Conservation (phyloP, 2,888 invertebrate species). For the Plebejus anna region DNA sequence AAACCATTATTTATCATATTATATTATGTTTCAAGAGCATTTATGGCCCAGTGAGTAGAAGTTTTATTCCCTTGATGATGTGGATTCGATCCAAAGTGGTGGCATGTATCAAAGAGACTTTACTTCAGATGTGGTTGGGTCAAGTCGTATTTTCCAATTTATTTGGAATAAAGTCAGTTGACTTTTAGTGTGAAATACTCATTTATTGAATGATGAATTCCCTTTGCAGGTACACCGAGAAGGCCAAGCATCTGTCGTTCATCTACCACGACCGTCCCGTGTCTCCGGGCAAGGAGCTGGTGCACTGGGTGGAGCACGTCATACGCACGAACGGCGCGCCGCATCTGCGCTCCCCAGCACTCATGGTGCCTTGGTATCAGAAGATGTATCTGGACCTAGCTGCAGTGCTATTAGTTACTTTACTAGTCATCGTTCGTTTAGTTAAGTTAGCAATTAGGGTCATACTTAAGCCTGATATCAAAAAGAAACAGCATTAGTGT, state of each 20-base stretch:
- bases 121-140: too few relatives aligned
- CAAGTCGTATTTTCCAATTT: too few relatives aligned
- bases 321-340: conserved; percentile 40
- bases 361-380: conserved; percentile 52
- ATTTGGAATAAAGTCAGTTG: too few relatives aligned
- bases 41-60: not conserved
- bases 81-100: too few relatives aligned
- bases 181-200: not conserved
- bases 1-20: too few relatives aligned
- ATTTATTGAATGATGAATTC: not conserved
- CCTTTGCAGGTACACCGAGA: conserved; percentile 41
- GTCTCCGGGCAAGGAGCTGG: conserved; percentile 51
- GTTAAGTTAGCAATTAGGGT: not conserved
- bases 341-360: conserved; percentile 50
- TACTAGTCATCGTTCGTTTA: not conserved
- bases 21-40: too few relatives aligned
- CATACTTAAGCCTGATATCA: not conserved
- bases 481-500: not conserved
- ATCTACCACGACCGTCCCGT: conserved; percentile 43
- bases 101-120: not conserved
- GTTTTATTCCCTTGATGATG: too few relatives aligned
- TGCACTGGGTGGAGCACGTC: conserved; percentile 49
- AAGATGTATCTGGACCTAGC: conserved; percentile 51
- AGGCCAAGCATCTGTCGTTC: conserved; percentile 39
- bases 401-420: not conserved